These are phyloP conservation scores for Lepidothrix coronata DNA, from an alignment of 2,113 vertebrate species.

Conservation along the genomic window DNA sequence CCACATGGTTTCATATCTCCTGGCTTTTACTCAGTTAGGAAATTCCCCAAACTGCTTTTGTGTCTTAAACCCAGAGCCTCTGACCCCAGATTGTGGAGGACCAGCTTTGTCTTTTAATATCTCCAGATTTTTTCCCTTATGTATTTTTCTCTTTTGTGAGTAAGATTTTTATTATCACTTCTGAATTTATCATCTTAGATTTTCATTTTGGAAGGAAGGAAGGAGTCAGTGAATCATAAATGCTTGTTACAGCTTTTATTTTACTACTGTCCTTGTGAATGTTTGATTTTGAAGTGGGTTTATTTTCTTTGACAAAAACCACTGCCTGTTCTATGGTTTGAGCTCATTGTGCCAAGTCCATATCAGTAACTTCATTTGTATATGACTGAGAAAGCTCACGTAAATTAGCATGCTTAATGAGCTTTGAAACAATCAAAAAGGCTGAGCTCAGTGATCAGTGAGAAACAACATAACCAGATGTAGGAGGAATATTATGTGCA, in stretches of 20 bases:
- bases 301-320: not conserved
- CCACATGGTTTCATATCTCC: slow-evolving; percentile 71
- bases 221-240: slow-evolving; percentile 13
- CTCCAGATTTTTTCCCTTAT: not conserved
- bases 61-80: slow-evolving; percentile 28
- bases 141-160: not conserved
- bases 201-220: slow-evolving; percentile 15
- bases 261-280: not conserved
- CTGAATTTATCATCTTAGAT: not conserved
- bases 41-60: slow-evolving; percentile 32
- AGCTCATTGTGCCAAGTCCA: not conserved
- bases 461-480: not conserved
- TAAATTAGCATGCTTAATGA: slow-evolving; percentile 18
- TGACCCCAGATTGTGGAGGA: slow-evolving; percentile 71
- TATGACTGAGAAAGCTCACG: not conserved
- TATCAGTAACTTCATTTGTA: slow-evolving; percentile 11
- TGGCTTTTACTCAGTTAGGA: slow-evolving; percentile 75
- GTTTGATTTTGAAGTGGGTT: slow-evolving; percentile 17
- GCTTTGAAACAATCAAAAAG: slow-evolving; percentile 11
- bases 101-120: not conserved
- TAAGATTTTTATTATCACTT: not conserved
- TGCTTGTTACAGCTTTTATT: slow-evolving; percentile 5
- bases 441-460: not conserved
- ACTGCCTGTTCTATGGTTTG: not conserved
- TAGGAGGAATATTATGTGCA: not conserved